Evolutionary conservation across 2,888 invertebrate genomes (phyloP), one percentile per base, ranked within the genome.

Genomic region (Pristionchus arcanus): DNA sequence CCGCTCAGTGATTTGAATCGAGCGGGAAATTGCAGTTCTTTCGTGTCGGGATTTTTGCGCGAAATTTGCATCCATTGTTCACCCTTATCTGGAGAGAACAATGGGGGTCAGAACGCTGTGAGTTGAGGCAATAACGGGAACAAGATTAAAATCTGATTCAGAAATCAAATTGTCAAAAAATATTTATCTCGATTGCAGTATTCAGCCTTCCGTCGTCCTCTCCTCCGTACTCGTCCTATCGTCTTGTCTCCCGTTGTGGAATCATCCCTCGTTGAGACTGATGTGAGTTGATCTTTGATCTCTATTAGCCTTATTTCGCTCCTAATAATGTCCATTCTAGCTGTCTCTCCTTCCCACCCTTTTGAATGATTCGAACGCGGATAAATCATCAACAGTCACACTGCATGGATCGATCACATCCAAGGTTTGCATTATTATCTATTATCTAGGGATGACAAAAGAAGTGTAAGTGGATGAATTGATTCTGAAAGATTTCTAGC

Each of bases 201-300:
- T 37, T 28, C 42, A 42, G 25, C n/a, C 34, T 25, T 42, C 42
- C 74, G 74, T 25, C 74, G 68, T 37, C 74, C 74, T 31, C 31
- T 77, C 25, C 5, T 0, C 9, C 81, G 81, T 49, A 13, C 42
- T 28, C 81, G 42, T 81, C 81, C 28, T 9, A 7, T 28, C 42
- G 77, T 25, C 49, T 9, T 49, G 28, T 16, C 42, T 63, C 63
- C 63, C 11, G 42, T 42, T 5, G 74, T 21, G 0, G 71, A 31
- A 34, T 37, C 77, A 2, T 21, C 25, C 25, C 7, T 42, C 49
- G 77, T 28, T 11, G 81, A 81, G n/a, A 81, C 81, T 1, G 81
- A 81, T 49, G 81, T 81, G 28, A 81, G 81, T 81, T 81, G 49
- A 53, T 81, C 81, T 81, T 81, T 81, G 49, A 81, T 81, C 42